Conservation (phyloP, 64 coral and sea anemone genomes). For the Stichodactyla helianthus region DNA sequence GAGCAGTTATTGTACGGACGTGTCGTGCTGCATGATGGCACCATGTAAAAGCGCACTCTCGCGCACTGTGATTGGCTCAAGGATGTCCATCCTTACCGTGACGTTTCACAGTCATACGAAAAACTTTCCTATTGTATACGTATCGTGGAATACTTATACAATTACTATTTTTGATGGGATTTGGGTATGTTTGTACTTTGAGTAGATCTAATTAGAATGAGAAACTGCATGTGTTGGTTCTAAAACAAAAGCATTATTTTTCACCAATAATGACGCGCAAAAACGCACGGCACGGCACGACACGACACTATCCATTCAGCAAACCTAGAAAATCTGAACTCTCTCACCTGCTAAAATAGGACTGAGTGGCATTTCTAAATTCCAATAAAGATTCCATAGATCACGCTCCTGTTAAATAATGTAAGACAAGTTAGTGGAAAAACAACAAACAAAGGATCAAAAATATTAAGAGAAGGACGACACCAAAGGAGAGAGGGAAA, state of each 20-base stretch:
- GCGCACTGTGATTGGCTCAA: no score
- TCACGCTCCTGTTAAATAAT: slow-evolving; percentile 34
- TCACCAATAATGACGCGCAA: no score
- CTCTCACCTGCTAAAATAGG: slow-evolving; percentile 73
- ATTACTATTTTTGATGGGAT: background rate
- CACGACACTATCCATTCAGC: no score
- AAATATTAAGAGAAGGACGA: background rate
- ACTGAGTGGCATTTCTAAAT: slow-evolving; percentile 72
- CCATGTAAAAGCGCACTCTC: no score
- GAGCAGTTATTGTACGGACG: no score
- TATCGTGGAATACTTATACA: no score
- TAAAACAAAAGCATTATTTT: no score
- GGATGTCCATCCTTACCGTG: no score
- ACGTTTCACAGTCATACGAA: no score
- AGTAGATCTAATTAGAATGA: background rate
- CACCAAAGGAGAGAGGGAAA: background rate
- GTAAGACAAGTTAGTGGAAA: background rate
- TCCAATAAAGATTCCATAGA: slow-evolving; percentile 71
- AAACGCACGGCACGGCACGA: no score
- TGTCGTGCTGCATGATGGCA: no score
- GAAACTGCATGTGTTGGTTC: background rate
- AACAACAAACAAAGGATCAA: background rate
- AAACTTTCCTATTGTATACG: no score
- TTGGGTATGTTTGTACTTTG: background rate
- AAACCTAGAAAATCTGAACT: background rate